A percentile compares a stretch with the other conserved stretches of the same genome.
phyloP scores from a whole-genome alignment of 2,797 vertebrate species.

The Hafferia zeledoni region DNA sequence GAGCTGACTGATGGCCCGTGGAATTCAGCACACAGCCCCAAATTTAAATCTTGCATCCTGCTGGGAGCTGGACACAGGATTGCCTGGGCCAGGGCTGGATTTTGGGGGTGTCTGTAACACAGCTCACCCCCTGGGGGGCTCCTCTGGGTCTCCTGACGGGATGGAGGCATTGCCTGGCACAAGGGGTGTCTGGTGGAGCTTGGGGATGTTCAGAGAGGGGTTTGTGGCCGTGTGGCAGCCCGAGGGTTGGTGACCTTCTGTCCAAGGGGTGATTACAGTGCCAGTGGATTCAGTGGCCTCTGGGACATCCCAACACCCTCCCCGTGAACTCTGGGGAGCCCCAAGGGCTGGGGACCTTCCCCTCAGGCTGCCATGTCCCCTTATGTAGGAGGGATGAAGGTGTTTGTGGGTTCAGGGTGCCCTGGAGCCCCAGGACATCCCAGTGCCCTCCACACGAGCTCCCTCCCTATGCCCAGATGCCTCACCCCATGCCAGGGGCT shows the following conservation, averaged over 20 bases:
- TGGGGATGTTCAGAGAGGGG: accelerated
- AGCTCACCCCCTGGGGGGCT: accelerated
- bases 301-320: background rate
- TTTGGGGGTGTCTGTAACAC: background rate
- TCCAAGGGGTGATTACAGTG: accelerated
- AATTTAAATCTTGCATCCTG: slow-evolving; percentile 46
- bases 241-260: accelerated
- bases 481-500: accelerated
- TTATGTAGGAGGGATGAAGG: background rate
- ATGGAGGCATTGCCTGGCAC: accelerated
- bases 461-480: accelerated
- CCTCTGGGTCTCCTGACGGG: accelerated
- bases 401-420: background rate
- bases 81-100: background rate
- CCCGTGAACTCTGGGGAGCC: too few species aligned
- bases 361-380: background rate
- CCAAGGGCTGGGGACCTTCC: background rate
- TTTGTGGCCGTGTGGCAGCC: accelerated
- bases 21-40: slow-evolving; percentile 66
- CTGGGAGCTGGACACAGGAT: background rate
- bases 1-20: slow-evolving; percentile 68
- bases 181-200: accelerated
- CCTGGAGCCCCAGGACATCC: background rate
- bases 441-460: background rate
- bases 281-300: accelerated